These are phyloP conservation scores for Myripristis murdjan DNA, from an alignment of 2,797 vertebrate species.

Conservation along the genomic window DNA sequence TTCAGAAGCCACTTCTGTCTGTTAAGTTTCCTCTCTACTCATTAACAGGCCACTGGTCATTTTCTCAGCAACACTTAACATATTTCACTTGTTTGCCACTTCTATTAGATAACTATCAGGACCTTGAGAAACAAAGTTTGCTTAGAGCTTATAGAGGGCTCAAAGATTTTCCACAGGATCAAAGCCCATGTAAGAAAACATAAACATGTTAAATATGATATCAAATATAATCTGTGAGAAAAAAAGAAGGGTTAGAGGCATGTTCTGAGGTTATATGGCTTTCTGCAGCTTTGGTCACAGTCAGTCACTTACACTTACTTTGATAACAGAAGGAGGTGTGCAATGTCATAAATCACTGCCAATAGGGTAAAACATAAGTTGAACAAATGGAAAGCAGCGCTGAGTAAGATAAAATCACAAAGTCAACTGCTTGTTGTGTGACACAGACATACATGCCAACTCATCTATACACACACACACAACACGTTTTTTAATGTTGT, in stretches of 20 bases:
- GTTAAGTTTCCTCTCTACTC: conserved; percentile 38
- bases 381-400: neutral
- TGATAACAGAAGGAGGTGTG: neutral
- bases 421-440: neutral
- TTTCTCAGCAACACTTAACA: conserved; percentile 67
- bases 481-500: neutral
- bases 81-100: conserved; percentile 63
- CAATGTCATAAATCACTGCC: neutral
- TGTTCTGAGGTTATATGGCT: conserved; percentile 11
- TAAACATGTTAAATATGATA: neutral
- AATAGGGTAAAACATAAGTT: neutral
- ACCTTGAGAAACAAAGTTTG: conserved; percentile 24
- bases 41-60: conserved; percentile 56
- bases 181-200: conserved; percentile 20
- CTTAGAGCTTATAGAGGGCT: conserved; percentile 8
- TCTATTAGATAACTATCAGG: conserved; percentile 57
- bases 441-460: neutral
- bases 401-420: neutral
- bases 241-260: neutral
- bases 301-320: neutral
- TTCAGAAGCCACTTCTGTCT: conserved; percentile 50
- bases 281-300: too few relatives aligned
- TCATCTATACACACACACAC: neutral
- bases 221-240: conserved; percentile 21
- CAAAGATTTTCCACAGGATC: conserved; percentile 7